Evolutionary conservation across 2,888 invertebrate genomes (phyloP).

Genomic region (Trisateles emortualis): DNA sequence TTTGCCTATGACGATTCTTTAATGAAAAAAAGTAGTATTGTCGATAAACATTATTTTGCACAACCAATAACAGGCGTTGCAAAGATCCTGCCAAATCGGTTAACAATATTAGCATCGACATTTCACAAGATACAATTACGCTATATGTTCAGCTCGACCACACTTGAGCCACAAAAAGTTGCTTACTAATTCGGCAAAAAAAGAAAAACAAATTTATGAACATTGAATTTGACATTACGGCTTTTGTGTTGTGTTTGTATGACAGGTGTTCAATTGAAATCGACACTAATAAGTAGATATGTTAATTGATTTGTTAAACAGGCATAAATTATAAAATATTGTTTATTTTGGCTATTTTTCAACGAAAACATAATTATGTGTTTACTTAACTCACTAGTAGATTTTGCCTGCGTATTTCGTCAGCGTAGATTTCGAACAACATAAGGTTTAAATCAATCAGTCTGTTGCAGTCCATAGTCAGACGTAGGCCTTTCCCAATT

Average conservation of each 20-base stretch:
- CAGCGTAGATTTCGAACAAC: no score
- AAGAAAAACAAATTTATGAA: conserved; percentile 2
- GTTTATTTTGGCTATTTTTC: no score
- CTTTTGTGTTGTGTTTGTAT: not conserved
- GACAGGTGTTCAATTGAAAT: not conserved
- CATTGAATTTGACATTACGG: not conserved
- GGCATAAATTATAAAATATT: no score
- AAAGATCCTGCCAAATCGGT: conserved; percentile 33
- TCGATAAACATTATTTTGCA: not conserved
- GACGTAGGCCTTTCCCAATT: no score
- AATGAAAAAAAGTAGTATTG: no score
- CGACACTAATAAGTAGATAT: not conserved
- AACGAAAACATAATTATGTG: no score
- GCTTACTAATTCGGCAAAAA: conserved; percentile 5
- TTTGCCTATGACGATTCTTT: no score
- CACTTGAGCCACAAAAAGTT: conserved; percentile 23
- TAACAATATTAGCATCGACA: conserved; percentile 35
- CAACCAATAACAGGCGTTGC: conserved; percentile 22
- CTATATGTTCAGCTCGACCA: conserved; percentile 7
- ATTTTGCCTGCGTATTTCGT: no score
- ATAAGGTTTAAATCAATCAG: no score
- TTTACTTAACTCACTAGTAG: no score
- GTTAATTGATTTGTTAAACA: not conserved
- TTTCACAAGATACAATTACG: conserved; percentile 3
- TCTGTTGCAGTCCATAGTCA: no score